Percentiles rank a stretch among this genome's conserved stretches.
phyloP scores from a whole-genome alignment of 1,140 invertebrate genomes.

The Idris sp. region DNA sequence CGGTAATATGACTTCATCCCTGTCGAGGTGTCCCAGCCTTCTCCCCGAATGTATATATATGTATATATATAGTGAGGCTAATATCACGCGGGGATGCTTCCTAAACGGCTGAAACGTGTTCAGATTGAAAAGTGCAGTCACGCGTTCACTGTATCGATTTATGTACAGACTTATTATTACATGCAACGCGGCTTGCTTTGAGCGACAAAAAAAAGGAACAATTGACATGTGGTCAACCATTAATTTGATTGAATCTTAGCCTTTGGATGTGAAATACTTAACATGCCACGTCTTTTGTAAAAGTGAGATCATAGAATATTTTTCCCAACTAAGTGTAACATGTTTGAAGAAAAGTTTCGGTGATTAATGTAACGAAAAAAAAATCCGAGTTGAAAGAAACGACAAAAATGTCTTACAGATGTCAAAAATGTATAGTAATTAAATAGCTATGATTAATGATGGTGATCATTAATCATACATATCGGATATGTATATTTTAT shows the following conservation, averaged over 20 bases:
- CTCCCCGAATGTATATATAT: constrained; percentile 8
- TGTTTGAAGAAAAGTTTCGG: no score
- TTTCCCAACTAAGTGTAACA: no score
- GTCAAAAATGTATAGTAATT: no score
- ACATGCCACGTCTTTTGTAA: no score
- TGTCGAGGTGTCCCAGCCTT: constrained; percentile 38
- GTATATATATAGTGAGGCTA: constrained; percentile 12
- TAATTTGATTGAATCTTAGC: constrained; percentile 22
- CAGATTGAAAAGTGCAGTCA: constrained; percentile 56
- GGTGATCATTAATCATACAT: no score
- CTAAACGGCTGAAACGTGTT: constrained; percentile 50
- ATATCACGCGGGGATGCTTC: constrained; percentile 39
- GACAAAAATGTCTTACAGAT: no score
- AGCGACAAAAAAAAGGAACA: constrained; percentile 1
- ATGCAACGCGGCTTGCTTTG: constrained; percentile 18
- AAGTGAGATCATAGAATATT: no score
- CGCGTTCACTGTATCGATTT: constrained; percentile 41
- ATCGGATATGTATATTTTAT: no score
- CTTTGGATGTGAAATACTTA: constrained; percentile 36
- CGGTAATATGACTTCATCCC: constrained; percentile 56
- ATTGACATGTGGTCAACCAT: constrained; percentile 15
- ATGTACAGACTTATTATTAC: constrained; percentile 45
- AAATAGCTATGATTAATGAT: no score
- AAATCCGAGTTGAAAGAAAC: no score
- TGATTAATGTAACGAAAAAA: no score